phyloP scores from a whole-genome alignment of 1,140 invertebrate species.

The Andrena cerasifolii region DNA sequence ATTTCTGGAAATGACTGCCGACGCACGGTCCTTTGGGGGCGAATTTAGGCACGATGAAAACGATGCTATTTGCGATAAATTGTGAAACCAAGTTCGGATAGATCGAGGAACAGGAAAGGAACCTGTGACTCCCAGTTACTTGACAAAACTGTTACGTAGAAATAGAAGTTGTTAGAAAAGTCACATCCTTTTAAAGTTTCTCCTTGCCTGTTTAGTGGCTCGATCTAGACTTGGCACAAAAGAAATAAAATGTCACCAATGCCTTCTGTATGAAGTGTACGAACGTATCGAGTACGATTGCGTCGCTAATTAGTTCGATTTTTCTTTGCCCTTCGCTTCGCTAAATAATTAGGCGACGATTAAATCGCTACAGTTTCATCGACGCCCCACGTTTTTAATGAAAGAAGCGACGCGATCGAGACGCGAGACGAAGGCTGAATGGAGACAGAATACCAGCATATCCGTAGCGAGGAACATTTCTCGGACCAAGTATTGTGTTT shows the following conservation, averaged over 20 bases:
- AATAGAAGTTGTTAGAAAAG: too few species aligned
- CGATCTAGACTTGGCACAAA: not conserved
- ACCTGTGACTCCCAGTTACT: too few species aligned
- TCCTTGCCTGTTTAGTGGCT: not conserved
- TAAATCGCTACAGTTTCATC: not conserved
- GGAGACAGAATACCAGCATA: slow-evolving; percentile 30
- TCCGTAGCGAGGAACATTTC: slow-evolving; percentile 30
- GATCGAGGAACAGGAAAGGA: too few species aligned
- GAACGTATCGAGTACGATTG: not conserved
- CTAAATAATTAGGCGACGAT: too few species aligned
- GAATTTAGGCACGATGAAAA: too few species aligned
- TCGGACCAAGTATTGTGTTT: slow-evolving; percentile 57
- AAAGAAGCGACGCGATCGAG: not conserved
- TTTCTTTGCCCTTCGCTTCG: too few species aligned
- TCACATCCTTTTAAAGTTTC: too few species aligned
- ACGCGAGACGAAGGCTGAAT: not conserved
- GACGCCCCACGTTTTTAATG: not conserved
- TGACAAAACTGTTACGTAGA: too few species aligned
- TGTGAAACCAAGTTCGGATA: too few species aligned
- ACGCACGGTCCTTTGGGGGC: not conserved
- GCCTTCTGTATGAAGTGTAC: too few species aligned
- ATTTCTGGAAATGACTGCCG: not conserved
- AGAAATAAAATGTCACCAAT: too few species aligned
- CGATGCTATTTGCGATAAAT: too few species aligned
- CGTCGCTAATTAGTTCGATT: not conserved